phyloP scores from a whole-genome alignment of 2,113 vertebrate genomes.

The Anolis sagrei region DNA sequence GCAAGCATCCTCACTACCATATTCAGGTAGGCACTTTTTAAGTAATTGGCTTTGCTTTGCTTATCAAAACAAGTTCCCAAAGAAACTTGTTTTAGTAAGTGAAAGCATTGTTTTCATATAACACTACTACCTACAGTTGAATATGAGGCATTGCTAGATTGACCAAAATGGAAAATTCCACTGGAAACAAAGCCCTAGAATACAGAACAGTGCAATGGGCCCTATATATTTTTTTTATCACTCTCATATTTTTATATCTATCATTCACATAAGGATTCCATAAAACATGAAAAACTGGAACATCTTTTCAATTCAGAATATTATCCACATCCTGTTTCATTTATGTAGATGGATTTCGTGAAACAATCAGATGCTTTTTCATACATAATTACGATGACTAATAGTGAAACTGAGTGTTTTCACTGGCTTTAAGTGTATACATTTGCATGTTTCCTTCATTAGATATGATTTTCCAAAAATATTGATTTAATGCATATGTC shows the following conservation, averaged over 20 bases:
- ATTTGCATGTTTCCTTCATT: neutral
- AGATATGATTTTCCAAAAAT: too few species aligned
- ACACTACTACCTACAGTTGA: too few species aligned
- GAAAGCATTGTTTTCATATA: too few species aligned
- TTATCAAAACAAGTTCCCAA: too few species aligned
- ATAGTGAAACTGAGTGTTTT: neutral
- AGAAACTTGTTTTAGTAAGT: too few species aligned
- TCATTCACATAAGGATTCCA: neutral
- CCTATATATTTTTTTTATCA: neutral
- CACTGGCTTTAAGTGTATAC: neutral
- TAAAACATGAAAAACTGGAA: neutral
- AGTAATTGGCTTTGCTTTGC: too few species aligned
- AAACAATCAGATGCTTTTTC: neutral
- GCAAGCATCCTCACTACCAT: too few species aligned
- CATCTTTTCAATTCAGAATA: constrained; percentile 10
- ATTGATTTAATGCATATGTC: too few species aligned
- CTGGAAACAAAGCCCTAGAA: neutral
- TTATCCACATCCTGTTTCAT: neutral
- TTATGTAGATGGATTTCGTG: neutral
- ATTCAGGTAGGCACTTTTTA: too few species aligned
- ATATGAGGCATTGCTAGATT: neutral
- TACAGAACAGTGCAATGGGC: too few species aligned
- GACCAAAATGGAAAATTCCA: neutral
- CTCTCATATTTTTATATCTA: neutral
- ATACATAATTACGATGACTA: too few species aligned